Conservation (phyloP, 23 tunicate genomes). For the Phallusia fumigata region DNA sequence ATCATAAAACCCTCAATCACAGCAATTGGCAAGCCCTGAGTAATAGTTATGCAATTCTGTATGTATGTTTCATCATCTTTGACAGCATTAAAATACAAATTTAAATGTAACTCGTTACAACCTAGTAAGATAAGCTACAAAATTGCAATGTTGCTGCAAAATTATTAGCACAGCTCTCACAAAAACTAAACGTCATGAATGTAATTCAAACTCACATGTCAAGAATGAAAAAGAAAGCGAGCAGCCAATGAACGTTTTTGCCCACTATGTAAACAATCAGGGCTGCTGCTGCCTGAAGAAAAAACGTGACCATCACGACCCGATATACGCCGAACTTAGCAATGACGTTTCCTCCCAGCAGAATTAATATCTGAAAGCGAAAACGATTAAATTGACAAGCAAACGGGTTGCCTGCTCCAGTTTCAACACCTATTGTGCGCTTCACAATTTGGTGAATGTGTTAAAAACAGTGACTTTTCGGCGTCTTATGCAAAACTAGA, state of each 20-base stretch:
- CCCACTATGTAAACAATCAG: slow-evolving; percentile 45
- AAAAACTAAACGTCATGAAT: too few relatives aligned
- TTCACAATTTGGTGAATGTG: too few relatives aligned
- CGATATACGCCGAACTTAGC: slow-evolving; percentile 62
- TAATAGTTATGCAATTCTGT: background rate
- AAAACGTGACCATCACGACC: slow-evolving; percentile 57
- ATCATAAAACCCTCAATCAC: too few relatives aligned
- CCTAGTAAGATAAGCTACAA: too few relatives aligned
- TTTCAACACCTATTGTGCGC: too few relatives aligned
- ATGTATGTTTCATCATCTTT: background rate
- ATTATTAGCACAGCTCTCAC: too few relatives aligned
- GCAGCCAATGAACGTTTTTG: slow-evolving; percentile 21
- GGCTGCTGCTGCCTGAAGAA: slow-evolving; percentile 54
- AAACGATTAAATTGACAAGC: background rate
- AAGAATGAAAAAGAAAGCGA: slow-evolving; percentile 67
- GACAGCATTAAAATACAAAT: too few relatives aligned
- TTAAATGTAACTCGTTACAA: too few relatives aligned
- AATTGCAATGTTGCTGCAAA: too few relatives aligned
- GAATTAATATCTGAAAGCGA: slow-evolving; percentile 30
- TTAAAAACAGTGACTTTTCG: too few relatives aligned
- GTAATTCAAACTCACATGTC: slow-evolving; percentile 55
- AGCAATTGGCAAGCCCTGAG: too few relatives aligned
- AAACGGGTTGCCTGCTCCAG: background rate
- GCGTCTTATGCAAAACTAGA: too few relatives aligned
- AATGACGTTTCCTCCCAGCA: slow-evolving; percentile 70